Percentiles rank a stretch among this genome's conserved stretches.
phyloP scores from a whole-genome alignment of 2,888 invertebrate genomes.

The Subacronicta megacephala region DNA sequence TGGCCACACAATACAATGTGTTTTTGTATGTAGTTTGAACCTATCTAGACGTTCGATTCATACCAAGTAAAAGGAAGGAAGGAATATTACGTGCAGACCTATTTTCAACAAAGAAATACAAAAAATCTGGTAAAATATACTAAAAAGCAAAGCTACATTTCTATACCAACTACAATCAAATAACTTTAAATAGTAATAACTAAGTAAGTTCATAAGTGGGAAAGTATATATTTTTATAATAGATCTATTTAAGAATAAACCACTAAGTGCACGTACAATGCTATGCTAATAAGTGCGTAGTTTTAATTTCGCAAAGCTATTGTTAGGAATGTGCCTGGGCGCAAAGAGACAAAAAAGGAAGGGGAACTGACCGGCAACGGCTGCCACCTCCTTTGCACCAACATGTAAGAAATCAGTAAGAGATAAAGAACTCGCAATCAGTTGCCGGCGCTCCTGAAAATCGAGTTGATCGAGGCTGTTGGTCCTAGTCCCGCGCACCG shows the following conservation, averaged over 20 bases:
- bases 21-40: neutral
- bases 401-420: conserved; percentile 95
- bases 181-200: neutral
- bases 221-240: neutral
- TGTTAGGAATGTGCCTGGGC: conserved; percentile 76
- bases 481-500: conserved; percentile 91
- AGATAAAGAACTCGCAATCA: conserved; percentile 96
- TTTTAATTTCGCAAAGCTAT: conserved; percentile 81
- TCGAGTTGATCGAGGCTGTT: conserved; percentile 96
- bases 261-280: conserved; percentile 47
- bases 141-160: conserved; percentile 16
- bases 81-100: no score
- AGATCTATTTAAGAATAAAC: neutral
- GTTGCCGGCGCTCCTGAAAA: conserved; percentile 96
- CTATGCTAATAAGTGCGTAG: conserved; percentile 65
- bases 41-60: no score
- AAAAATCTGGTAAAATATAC: neutral
- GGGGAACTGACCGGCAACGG: conserved; percentile 85
- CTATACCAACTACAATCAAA: neutral
- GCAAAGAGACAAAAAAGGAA: conserved; percentile 63
- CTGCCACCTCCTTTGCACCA: conserved; percentile 90
- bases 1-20: neutral
- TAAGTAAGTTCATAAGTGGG: no score
- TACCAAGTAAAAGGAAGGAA: no score
- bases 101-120: no score